phyloP scores from a whole-genome alignment of 1,140 invertebrate genomes.

The Trichonephila inaurata region DNA sequence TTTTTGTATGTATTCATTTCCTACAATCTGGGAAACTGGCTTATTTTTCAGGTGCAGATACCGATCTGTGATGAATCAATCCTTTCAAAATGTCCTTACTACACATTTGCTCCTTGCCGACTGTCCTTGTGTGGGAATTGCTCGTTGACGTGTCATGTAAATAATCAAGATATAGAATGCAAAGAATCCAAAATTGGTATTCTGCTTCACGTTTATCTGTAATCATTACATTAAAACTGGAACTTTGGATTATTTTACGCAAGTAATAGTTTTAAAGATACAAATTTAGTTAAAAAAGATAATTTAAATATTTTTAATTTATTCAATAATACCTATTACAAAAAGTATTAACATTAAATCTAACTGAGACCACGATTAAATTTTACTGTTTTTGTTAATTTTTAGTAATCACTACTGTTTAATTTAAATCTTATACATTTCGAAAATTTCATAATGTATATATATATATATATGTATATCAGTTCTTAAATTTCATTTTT shows the following conservation, averaged over 20 bases:
- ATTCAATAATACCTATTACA: too few relatives aligned
- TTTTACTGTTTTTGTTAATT: too few relatives aligned
- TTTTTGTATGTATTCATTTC: too few relatives aligned
- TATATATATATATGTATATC: too few relatives aligned
- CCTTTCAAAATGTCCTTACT: conserved; percentile 63
- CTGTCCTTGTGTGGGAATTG: conserved; percentile 74
- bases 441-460: too few relatives aligned
- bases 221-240: neutral
- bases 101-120: conserved; percentile 60
- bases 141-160: conserved; percentile 61
- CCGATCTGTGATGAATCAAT: conserved; percentile 69
- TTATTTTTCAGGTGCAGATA: conserved; percentile 38
- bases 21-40: neutral
- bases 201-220: neutral
- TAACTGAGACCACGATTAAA: too few relatives aligned
- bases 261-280: neutral
- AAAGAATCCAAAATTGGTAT: conserved; percentile 11
- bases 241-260: neutral
- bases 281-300: too few relatives aligned
- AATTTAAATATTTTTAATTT: too few relatives aligned
- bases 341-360: too few relatives aligned
- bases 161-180: conserved; percentile 62
- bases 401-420: too few relatives aligned
- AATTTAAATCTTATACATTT: too few relatives aligned
- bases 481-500: too few relatives aligned